Percentiles rank a stretch among this genome's conserved stretches.
These are phyloP conservation scores for Melanogrammus aeglefinus DNA, from an alignment of 2,797 vertebrate genomes.

Conservation along the genomic window DNA sequence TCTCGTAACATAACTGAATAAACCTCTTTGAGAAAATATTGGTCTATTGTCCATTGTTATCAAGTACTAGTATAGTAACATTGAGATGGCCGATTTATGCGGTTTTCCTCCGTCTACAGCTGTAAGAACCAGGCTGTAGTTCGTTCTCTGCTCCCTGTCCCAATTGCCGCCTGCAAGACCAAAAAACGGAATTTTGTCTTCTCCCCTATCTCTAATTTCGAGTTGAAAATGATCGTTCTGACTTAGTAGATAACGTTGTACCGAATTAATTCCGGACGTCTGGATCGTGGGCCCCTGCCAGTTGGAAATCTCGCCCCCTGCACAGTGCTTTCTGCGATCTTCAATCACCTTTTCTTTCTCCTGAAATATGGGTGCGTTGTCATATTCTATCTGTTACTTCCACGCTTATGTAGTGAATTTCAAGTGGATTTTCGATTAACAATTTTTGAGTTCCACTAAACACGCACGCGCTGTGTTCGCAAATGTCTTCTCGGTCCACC, in stretches of 20 bases:
- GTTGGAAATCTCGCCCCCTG: slow-evolving; percentile 68
- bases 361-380: slow-evolving; percentile 57
- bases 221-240: slow-evolving; percentile 71
- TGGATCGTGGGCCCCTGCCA: slow-evolving; percentile 71
- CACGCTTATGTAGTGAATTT: slow-evolving; percentile 71
- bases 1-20: slow-evolving; percentile 56
- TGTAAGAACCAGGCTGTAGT: slow-evolving; percentile 58
- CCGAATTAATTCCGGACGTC: slow-evolving; percentile 67
- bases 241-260: slow-evolving; percentile 56
- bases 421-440: slow-evolving; percentile 73
- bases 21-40: slow-evolving; percentile 61
- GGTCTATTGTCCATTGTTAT: slow-evolving; percentile 78
- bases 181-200: slow-evolving; percentile 71
- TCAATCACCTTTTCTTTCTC: slow-evolving; percentile 58
- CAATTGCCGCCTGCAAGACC: slow-evolving; percentile 63
- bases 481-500: slow-evolving; percentile 48
- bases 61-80: slow-evolving; percentile 63
- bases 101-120: slow-evolving; percentile 74
- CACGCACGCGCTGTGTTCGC: slow-evolving; percentile 56
- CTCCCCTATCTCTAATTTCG: slow-evolving; percentile 65
- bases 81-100: slow-evolving; percentile 60
- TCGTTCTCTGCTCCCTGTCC: slow-evolving; percentile 72
- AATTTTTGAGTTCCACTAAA: slow-evolving; percentile 69
- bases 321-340: slow-evolving; percentile 66
- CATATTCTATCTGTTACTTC: slow-evolving; percentile 69